Percentiles rank a stretch among this genome's conserved stretches.
phyloP scores from a whole-genome alignment of 64 coral and sea anemone species.

The Actinia tenebrosa region DNA sequence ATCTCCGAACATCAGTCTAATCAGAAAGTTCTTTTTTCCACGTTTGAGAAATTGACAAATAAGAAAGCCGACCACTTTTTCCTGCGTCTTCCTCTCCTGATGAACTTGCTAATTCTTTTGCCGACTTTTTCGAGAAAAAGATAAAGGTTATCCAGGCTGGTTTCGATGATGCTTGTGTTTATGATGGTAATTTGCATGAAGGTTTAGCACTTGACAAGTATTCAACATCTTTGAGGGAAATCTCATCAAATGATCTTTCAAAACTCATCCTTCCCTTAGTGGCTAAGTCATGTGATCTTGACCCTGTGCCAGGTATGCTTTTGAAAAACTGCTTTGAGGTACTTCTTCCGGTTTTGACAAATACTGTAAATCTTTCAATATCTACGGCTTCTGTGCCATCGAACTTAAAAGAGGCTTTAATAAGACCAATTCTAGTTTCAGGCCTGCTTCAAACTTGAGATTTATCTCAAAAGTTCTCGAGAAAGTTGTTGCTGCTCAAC shows the following conservation, averaged over 20 bases:
- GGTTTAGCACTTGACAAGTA: too few species aligned
- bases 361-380: conserved; percentile 26
- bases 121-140: neutral
- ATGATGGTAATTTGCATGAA: too few species aligned
- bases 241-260: neutral
- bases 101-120: conserved; percentile 13
- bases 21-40: conserved; percentile 23
- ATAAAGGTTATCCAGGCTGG: neutral
- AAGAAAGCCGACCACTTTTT: neutral
- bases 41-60: neutral
- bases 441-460: conserved; percentile 41
- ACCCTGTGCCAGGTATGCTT: conserved; percentile 21
- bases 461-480: conserved; percentile 6
- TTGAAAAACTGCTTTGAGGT: conserved; percentile 16
- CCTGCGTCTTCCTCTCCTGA: neutral
- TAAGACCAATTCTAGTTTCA: conserved; percentile 31
- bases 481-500: neutral
- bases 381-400: neutral
- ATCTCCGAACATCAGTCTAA: neutral
- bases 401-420: conserved; percentile 41
- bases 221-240: too few species aligned
- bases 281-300: conserved; percentile 24
- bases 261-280: neutral
- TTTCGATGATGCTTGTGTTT: neutral
- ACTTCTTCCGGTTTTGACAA: conserved; percentile 24